Percentiles rank a stretch among this genome's conserved stretches.
These are phyloP conservation scores for Siniperca obscura DNA, from an alignment of 2,797 vertebrate species.

Conservation along the genomic window DNA sequence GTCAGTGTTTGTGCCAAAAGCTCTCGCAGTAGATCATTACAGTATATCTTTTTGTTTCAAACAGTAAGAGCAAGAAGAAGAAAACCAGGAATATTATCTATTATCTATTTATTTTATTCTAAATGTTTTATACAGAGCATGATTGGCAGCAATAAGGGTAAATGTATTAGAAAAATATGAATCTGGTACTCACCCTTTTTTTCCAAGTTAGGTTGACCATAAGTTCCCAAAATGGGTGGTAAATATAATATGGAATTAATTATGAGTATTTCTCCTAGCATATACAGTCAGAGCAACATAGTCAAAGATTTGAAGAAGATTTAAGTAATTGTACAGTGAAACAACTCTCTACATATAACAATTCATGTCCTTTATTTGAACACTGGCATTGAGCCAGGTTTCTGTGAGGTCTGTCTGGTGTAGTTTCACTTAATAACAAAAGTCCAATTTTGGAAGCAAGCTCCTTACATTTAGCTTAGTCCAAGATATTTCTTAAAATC, in stretches of 20 bases:
- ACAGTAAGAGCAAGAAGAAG: not conserved
- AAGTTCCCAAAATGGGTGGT: not conserved
- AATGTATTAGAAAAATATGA: not conserved
- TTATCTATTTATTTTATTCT: constrained; percentile 13
- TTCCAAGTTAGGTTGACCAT: not conserved
- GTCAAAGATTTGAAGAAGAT: constrained; percentile 1
- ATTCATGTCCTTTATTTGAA: constrained; percentile 14
- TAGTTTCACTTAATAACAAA: constrained; percentile 17
- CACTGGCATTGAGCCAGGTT: constrained; percentile 13
- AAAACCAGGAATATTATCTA: constrained; percentile 1
- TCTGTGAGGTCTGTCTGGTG: not conserved
- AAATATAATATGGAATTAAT: not conserved
- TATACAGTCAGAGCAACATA: constrained; percentile 14
- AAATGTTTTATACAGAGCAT: not conserved
- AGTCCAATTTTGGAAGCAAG: constrained; percentile 2
- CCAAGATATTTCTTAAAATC: constrained; percentile 24
- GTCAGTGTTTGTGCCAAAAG: constrained; percentile 11
- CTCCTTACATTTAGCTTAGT: not conserved
- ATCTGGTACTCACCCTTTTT: not conserved
- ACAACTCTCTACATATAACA: constrained; percentile 9
- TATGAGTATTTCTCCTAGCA: not conserved
- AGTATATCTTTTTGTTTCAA: constrained; percentile 14
- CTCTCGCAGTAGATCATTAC: not conserved
- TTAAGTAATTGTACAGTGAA: constrained; percentile 8
- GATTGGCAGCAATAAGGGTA: constrained; percentile 6